A percentile compares a stretch with the other conserved stretches of the same genome.
Conservation (phyloP, 2,888 invertebrate species). For the Drosophila rubida region DNA sequence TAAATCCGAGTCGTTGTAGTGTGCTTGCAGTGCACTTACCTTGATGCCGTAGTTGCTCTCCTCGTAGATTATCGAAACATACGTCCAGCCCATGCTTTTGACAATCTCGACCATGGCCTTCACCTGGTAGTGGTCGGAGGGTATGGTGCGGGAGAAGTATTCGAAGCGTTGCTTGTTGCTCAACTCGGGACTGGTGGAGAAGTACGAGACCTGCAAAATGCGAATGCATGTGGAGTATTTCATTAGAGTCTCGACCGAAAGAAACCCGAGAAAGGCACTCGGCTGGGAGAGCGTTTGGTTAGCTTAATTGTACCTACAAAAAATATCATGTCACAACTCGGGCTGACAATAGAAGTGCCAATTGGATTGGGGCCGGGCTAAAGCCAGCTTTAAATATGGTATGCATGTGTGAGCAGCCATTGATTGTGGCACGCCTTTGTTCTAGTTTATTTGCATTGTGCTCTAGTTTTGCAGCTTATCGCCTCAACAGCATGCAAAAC, state of each 20-base stretch:
- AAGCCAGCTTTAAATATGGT: slow-evolving; percentile 3
- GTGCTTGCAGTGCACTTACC: slow-evolving; percentile 86
- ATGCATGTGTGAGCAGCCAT: slow-evolving; percentile 19
- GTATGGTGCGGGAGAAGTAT: slow-evolving; percentile 97
- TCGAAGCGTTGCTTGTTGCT: slow-evolving; percentile 98
- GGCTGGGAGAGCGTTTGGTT: no score
- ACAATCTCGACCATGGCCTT: slow-evolving; percentile 98
- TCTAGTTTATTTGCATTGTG: background rate
- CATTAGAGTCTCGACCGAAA: background rate
- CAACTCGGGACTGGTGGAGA: slow-evolving; percentile 96
- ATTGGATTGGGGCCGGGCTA: slow-evolving; percentile 1
- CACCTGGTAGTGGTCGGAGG: slow-evolving; percentile 97
- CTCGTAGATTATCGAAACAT: slow-evolving; percentile 97
- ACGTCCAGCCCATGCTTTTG: slow-evolving; percentile 94
- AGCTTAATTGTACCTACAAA: background rate
- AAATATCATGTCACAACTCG: background rate
- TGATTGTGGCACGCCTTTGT: background rate
- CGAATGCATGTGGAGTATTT: no score
- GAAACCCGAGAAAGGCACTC: no score
- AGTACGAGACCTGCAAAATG: slow-evolving; percentile 94
- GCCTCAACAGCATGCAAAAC: slow-evolving; percentile 19
- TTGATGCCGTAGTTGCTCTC: slow-evolving; percentile 98
- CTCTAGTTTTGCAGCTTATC: background rate
- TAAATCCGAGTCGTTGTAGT: no score
- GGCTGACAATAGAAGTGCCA: background rate